Percentiles rank a stretch among this genome's conserved stretches.
Conservation (phyloP, 1,140 invertebrate genomes). For the Lordiphosa mommai region DNA sequence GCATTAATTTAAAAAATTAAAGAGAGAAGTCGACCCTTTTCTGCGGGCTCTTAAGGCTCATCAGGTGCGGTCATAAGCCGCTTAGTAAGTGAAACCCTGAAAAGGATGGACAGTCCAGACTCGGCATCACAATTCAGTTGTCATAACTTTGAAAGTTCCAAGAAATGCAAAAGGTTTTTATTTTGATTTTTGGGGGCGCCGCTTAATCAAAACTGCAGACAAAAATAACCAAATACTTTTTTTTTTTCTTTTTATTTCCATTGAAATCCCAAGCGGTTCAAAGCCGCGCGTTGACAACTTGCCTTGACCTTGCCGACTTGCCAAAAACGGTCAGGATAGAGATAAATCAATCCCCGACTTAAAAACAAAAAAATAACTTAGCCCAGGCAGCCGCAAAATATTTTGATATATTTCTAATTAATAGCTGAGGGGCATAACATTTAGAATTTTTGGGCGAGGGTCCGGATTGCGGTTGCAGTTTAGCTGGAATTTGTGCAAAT, state of each 20-base stretch:
- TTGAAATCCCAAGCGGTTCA: constrained; percentile 61
- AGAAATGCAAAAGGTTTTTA: constrained; percentile 67
- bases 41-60: constrained; percentile 23
- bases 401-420: constrained; percentile 73
- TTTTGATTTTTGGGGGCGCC: constrained; percentile 29
- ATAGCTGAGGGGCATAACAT: constrained; percentile 41
- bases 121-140: constrained; percentile 47
- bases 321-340: constrained; percentile 61
- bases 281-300: constrained; percentile 59
- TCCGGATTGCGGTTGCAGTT: constrained; percentile 31
- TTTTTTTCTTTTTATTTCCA: constrained; percentile 51
- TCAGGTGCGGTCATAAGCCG: constrained; percentile 68
- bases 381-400: constrained; percentile 16
- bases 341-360: constrained; percentile 55
- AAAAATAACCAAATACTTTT: constrained; percentile 4
- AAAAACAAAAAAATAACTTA: too few relatives aligned
- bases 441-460: constrained; percentile 26
- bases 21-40: constrained; percentile 19
- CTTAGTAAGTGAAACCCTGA: constrained; percentile 71
- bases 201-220: constrained; percentile 71
- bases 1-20: constrained; percentile 53
- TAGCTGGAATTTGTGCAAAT: constrained; percentile 57
- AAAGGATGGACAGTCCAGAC: constrained; percentile 36
- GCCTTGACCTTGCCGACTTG: constrained; percentile 64
- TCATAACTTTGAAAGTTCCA: constrained; percentile 60